Base-by-base conservation (phyloP, 1,140 invertebrate species). In the Macrostomum lignano region DNA sequence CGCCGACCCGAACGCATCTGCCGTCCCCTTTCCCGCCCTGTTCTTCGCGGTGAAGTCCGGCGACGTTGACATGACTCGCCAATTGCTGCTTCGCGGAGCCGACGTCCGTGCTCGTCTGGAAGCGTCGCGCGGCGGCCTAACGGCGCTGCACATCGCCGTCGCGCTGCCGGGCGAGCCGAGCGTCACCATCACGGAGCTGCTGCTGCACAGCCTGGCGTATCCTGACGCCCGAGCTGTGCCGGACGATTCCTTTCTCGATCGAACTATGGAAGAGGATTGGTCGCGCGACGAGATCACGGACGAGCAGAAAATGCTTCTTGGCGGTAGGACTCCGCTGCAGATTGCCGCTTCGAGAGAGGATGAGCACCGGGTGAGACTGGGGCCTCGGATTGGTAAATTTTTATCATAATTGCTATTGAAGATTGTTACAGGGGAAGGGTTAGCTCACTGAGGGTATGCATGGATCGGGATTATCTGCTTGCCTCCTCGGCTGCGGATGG, bases 21-120 rank as follows among this genome's bases (percentile, higher is more conserved):
- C 37, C 15, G 45, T 52, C 6, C 55, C 55, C n/a, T 51, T 55
- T 45, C 52, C 55, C 15, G 46, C 48, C 11, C 36, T 58, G n/a
- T 52, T 54, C 38, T 55, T 56, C 38, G 52, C 55, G 9, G 48
- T 55, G 13, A 51, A 51, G 33, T 46, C 52, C 11, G 50, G 49
- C 22, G 55, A 58, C 42, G 47, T 54, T 1, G 47, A 53, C n/a
- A 45, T 51, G 39, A 52, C 54, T 1, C 45, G 42, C 25, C 32
- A 40, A 1, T 36, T 58, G 15, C 38, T 57, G n/a, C n/a, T 43
- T 25, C 54, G 49, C 38, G 45, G 49, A 19, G 55, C 55, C 3
- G 13, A 31, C 19, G 33, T 13, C 4, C 11, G 11, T 13, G 33
- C 19, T 5, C 21, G 19, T 31, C 19, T 28, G 10, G 21, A n/a